A percentile compares a stretch with the other conserved stretches of the same genome.
Conservation (phyloP, 2,888 invertebrate genomes). For the Xylophagus ater region DNA sequence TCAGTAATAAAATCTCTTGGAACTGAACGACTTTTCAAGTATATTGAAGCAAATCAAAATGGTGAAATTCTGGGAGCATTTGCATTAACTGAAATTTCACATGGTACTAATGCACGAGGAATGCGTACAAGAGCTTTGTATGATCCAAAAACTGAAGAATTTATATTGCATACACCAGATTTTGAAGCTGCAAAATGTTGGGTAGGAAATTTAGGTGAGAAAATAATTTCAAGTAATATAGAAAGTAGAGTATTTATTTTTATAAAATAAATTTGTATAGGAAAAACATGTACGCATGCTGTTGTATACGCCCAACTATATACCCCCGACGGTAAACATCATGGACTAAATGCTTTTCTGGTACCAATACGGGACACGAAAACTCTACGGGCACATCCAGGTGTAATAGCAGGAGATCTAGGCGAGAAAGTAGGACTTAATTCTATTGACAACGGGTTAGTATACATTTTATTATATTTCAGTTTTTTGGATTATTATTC, state of each 20-base stretch:
- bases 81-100: slow-evolving; percentile 79
- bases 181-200: slow-evolving; percentile 76
- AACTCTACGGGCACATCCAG: slow-evolving; percentile 60
- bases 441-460: slow-evolving; percentile 85
- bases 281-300: slow-evolving; percentile 74
- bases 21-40: slow-evolving; percentile 48
- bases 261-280: slow-evolving; percentile 31
- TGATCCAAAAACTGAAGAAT: slow-evolving; percentile 55
- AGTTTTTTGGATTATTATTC: background rate
- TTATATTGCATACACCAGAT: slow-evolving; percentile 63
- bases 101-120: slow-evolving; percentile 81
- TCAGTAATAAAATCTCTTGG: slow-evolving; percentile 55
- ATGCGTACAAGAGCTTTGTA: slow-evolving; percentile 81
- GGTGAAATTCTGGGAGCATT: slow-evolving; percentile 57
- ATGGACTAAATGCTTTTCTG: slow-evolving; percentile 82
- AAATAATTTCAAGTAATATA: slow-evolving; percentile 12
- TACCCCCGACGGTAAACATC: slow-evolving; percentile 63
- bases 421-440: slow-evolving; percentile 87
- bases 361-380: slow-evolving; percentile 69
- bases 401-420: slow-evolving; percentile 80
- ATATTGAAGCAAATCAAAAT: slow-evolving; percentile 35
- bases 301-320: slow-evolving; percentile 80
- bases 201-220: slow-evolving; percentile 61
- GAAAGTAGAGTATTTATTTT: background rate
- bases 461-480: background rate